Evolutionary conservation across 1,140 invertebrate genomes (phyloP).

Genomic region (Metaphire vulgaris): DNA sequence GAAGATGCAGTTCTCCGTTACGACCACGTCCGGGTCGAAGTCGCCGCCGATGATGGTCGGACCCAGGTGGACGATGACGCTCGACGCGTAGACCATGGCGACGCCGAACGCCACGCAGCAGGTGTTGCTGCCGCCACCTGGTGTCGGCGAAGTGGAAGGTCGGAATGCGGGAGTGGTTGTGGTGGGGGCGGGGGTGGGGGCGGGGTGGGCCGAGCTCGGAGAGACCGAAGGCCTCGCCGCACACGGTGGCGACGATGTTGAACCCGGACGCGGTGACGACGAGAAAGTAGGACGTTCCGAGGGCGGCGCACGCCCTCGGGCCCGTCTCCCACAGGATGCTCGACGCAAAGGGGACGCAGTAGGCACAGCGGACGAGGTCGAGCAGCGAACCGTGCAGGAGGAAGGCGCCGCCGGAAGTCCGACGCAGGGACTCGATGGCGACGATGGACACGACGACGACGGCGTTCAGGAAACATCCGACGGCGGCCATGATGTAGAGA

Average conservation of each 20-base stretch:
- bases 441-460: slow-evolving; percentile 41
- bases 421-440: slow-evolving; percentile 35
- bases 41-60: slow-evolving; percentile 51
- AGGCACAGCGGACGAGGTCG: slow-evolving; percentile 45
- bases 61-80: slow-evolving; percentile 50
- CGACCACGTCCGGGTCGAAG: slow-evolving; percentile 46
- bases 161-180: slow-evolving; percentile 37
- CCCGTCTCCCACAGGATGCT: slow-evolving; percentile 43
- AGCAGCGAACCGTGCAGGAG: slow-evolving; percentile 46
- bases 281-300: slow-evolving; percentile 46
- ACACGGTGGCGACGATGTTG: slow-evolving; percentile 51
- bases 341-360: slow-evolving; percentile 49
- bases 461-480: slow-evolving; percentile 45
- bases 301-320: slow-evolving; percentile 41
- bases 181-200: too few relatives aligned
- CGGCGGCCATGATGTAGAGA: slow-evolving; percentile 43
- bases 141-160: background rate
- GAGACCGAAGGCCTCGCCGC: slow-evolving; percentile 50
- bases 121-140: slow-evolving; percentile 36
- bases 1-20: slow-evolving; percentile 50
- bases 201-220: slow-evolving; percentile 42
- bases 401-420: slow-evolving; percentile 48
- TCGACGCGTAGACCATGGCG: slow-evolving; percentile 48
- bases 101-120: slow-evolving; percentile 50
- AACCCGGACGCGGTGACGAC: slow-evolving; percentile 48